Percentiles rank a stretch among this genome's conserved stretches.
These are phyloP conservation scores for Callithrix jacchus DNA, from an alignment of 2,113 vertebrate species.

Conservation along the genomic window DNA sequence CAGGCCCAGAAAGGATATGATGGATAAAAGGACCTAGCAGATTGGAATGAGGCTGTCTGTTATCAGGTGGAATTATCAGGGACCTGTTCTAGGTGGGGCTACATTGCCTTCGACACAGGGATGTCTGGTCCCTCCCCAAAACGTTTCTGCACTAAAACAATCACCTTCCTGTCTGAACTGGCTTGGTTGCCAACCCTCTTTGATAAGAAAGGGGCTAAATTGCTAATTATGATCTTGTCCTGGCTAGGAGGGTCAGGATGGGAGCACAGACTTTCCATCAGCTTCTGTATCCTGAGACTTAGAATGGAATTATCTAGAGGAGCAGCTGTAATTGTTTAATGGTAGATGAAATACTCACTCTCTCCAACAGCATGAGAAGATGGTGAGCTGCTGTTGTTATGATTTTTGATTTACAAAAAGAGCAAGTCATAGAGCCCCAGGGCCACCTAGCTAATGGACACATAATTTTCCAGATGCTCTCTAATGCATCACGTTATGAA, in stretches of 20 bases:
- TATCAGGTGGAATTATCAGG: not conserved
- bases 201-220: not conserved
- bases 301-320: not conserved
- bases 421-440: conserved; percentile 50
- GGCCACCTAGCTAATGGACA: conserved; percentile 69
- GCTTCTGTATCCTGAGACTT: not conserved
- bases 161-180: not conserved
- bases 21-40: not conserved
- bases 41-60: not conserved
- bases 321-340: conserved; percentile 50
- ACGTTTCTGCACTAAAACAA: not conserved
- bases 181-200: not conserved
- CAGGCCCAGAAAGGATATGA: not conserved
- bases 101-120: not conserved
- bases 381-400: conserved; percentile 58
- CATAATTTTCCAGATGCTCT: conserved; percentile 44
- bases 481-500: not conserved
- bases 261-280: not conserved
- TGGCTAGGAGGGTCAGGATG: not conserved
- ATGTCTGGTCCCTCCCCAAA: not conserved
- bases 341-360: conserved; percentile 36
- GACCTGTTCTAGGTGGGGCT: not conserved
- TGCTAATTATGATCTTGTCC: not conserved
- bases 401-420: conserved; percentile 72
- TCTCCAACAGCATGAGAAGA: conserved; percentile 50